Base-by-base conservation (phyloP, 2,888 invertebrate genomes). In the Automeris io region DNA sequence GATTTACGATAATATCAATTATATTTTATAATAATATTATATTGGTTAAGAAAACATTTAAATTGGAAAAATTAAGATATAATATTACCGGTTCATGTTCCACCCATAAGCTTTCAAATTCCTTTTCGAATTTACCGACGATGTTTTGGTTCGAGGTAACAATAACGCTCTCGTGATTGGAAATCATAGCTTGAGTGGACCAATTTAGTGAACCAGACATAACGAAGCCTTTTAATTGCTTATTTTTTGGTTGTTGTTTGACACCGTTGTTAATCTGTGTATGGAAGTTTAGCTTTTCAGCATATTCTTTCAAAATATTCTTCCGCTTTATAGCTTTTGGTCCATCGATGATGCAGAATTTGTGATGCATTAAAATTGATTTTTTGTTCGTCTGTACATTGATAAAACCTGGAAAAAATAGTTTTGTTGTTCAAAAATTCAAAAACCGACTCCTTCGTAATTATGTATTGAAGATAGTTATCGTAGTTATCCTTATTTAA, bases 131-230 rank as follows among this genome's bases (percentile, higher is more conserved):
- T 37, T 86, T 79, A 19, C 61, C 51, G 0, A 92, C 89, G 33
- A 91, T 71, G 4, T 76, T 66, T 1, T 57, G 51, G 42, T 90
- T 78, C 42, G 90, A 90, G 6, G 91, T 91, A 26, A 93, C 87
- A 11, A 92, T 66, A 5, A 93, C 79, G 61, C 91, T 91, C 65
- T 94, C 94, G 57, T 88, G 89, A 66, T 93, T 94, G 8, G 91
- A 90, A 42, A 89, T 88, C 65, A 92, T 89, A 1, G 91, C 93
- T 52, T 90, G 89, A 43, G 88, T 86, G 1, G 94, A 93, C 93
- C 93, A 94, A 68, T 94, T 94, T 43, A 93, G 87, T 32, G 93
- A 93, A 24, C 94, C 94, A 43, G 88, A 90, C 59, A 93, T 88
- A 8, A 94, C 70, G 34, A 91, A 81, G 39, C 83, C 78, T 55